Percentiles rank a stretch among this genome's conserved stretches.
Conservation (phyloP, 2,113 vertebrate genomes). For the Noturus placidus region DNA sequence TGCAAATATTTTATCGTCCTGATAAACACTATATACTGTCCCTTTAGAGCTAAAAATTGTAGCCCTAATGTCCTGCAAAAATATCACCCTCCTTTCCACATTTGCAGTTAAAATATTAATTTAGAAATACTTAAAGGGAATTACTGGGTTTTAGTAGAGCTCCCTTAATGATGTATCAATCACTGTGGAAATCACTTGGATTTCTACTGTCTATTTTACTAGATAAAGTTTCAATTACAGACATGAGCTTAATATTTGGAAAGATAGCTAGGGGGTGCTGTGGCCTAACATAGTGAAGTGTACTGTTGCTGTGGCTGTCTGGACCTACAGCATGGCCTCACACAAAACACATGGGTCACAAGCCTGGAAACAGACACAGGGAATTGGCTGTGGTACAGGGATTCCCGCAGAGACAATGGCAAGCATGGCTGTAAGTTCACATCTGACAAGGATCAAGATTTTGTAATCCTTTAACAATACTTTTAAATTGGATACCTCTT, state of each 20-base stretch:
- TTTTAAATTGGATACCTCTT: not conserved
- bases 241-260: constrained; percentile 1
- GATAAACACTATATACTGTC: not conserved
- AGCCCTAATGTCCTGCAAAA: not conserved
- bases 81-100: not conserved
- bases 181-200: not conserved
- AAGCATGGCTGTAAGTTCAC: constrained; percentile 5
- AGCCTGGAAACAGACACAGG: constrained; percentile 30
- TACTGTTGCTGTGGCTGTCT: constrained; percentile 28
- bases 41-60: too few relatives aligned
- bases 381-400: constrained; percentile 31
- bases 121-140: not conserved
- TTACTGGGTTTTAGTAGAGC: not conserved
- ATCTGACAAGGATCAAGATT: constrained; percentile 9
- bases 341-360: constrained; percentile 35
- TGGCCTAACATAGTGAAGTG: constrained; percentile 31
- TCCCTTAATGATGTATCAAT: not conserved
- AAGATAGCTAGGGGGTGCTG: constrained; percentile 51
- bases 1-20: not conserved
- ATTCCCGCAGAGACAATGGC: constrained; percentile 14
- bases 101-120: not conserved
- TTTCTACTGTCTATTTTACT: constrained; percentile 1
- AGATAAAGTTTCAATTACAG: not conserved
- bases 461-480: not conserved
- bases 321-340: constrained; percentile 21